phyloP scores from a whole-genome alignment of 2,888 invertebrate species.

The Acanthococcus lagerstroemiae region DNA sequence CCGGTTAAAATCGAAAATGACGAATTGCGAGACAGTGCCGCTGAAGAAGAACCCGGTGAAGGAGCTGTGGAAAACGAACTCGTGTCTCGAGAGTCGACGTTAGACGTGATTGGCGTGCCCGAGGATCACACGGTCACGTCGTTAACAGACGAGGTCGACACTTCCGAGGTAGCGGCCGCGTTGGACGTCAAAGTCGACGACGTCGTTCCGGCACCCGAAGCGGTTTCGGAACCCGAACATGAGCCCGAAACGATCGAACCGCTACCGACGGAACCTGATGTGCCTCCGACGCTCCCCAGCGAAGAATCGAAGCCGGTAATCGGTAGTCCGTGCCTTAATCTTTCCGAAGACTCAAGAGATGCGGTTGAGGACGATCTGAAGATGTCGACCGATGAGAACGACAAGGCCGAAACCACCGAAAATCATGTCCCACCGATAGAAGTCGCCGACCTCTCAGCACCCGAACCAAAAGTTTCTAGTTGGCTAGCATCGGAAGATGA shows the following conservation, averaged over 20 bases:
- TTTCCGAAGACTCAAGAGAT: not conserved
- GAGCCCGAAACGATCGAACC: not conserved
- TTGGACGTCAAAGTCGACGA: not conserved
- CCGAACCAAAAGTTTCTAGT: not conserved
- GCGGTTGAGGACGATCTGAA: not conserved
- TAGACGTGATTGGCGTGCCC: not conserved
- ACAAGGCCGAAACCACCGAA: not conserved
- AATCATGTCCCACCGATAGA: not conserved
- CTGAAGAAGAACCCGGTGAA: too few relatives aligned
- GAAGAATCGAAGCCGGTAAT: not conserved
- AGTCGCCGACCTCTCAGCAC: not conserved
- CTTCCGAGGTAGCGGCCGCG: not conserved
- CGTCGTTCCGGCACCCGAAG: not conserved
- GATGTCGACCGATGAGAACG: not conserved
- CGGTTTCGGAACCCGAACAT: not conserved
- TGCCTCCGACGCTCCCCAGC: not conserved
- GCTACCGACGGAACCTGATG: not conserved
- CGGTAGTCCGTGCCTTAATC: not conserved
- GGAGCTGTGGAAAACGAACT: not conserved
- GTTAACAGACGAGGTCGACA: not conserved
- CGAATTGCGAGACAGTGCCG: not conserved
- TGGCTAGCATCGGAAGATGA: not conserved
- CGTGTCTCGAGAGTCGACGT: not conserved
- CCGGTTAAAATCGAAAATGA: not conserved
- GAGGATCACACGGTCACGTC: not conserved